Evolutionary conservation across 1,140 invertebrate species (phyloP), one percentile per base, ranked within the genome.

Genomic region (Oreohelix idahoensis): DNA sequence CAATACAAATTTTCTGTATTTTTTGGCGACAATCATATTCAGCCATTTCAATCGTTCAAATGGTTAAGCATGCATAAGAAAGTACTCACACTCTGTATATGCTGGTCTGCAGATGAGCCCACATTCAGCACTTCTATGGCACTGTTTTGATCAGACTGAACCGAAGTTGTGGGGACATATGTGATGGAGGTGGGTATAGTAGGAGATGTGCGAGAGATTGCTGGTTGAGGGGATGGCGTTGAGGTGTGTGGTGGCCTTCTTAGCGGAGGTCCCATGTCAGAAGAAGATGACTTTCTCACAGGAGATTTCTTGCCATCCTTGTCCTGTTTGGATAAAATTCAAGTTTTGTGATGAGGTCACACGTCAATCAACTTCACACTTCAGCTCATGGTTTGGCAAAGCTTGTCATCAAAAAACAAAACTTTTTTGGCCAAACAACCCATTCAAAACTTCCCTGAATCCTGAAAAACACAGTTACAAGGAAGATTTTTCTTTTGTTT

Each of bases 291-390:
- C 26, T 82, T 82, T 42, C 73, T 85, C 58, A 84, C 84, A 20
- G 83, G 82, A 26, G 74, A 63, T 39, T 86, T 86, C 58, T 86
- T 86, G 23, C 84, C 83, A n/a, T 86, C 84, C 78, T 87, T 85
- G 53, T 69, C 69, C 79, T 87, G 80, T 53, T 78, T 38, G 32
- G 82, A 66, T 23, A 53, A 71, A 80, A 45, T 15, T 8, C 5
- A 8, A 5, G 15, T 45, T 8, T 45, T 5, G 42, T 8, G 42
- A 45, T 45, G 5, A 45, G 42, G 5, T 45, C 42, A 45, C 5
- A 45, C 15, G 5, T 45, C 42, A 45, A 45, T n/a, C n/a, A n/a
- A n/a, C n/a, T n/a, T n/a, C 42, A 45, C 15, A 45, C 15, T 5
- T 45, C 42, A 45, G 42, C 42, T 45, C 5, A 45, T 45, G 5